These are phyloP conservation scores for Agrochola macilenta DNA, from an alignment of 2,888 invertebrate species.

Conservation along the genomic window DNA sequence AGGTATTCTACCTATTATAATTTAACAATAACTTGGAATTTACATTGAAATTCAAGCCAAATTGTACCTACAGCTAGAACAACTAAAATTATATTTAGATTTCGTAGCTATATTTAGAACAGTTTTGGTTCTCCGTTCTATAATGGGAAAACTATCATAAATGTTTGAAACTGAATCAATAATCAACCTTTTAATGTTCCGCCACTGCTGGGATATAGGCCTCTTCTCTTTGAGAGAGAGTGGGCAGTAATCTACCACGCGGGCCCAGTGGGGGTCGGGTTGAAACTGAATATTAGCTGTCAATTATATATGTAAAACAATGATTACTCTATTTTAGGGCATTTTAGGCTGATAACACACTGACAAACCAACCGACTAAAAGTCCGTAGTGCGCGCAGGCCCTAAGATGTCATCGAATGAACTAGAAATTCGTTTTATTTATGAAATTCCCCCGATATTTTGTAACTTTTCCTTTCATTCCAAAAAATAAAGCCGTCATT, in stretches of 20 bases:
- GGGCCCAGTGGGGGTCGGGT: too few species aligned
- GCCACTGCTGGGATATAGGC: too few species aligned
- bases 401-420: not conserved
- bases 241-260: too few species aligned
- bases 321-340: not conserved
- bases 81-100: constrained; percentile 29
- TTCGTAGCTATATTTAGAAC: constrained; percentile 22
- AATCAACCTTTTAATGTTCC: too few species aligned
- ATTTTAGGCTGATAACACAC: not conserved
- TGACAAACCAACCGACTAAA: not conserved
- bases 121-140: constrained; percentile 14
- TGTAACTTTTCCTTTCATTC: constrained; percentile 12
- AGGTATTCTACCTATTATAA: constrained; percentile 25
- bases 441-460: not conserved
- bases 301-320: constrained; percentile 16
- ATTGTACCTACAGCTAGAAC: constrained; percentile 25
- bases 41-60: constrained; percentile 20
- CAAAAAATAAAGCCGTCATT: constrained; percentile 3
- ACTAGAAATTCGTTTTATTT: constrained; percentile 9
- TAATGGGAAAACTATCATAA: constrained; percentile 23
- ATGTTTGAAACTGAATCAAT: constrained; percentile 10
- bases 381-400: not conserved
- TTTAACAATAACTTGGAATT: constrained; percentile 30
- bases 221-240: too few species aligned
- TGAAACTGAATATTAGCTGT: not conserved